These are phyloP conservation scores for Dynastes grantii DNA, from an alignment of 2,888 invertebrate species.

Conservation along the genomic window DNA sequence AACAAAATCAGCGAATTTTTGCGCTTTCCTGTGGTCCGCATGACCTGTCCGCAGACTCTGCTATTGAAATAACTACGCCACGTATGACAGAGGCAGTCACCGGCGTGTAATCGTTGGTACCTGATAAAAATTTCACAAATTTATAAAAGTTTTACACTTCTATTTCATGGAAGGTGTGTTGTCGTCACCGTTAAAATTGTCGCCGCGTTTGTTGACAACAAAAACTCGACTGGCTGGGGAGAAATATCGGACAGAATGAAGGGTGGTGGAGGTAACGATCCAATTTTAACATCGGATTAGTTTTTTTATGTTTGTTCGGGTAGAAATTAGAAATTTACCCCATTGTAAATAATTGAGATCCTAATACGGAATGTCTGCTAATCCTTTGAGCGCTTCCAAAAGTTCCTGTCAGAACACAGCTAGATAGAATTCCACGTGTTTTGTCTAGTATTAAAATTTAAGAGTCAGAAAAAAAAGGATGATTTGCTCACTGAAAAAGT, in stretches of 20 bases:
- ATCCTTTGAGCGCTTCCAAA: not conserved
- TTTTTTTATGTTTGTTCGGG: not conserved
- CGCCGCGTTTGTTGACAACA: not conserved
- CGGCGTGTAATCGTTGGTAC: conserved; percentile 23
- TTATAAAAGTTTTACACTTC: conserved; percentile 48
- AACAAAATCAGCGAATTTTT: conserved; percentile 65
- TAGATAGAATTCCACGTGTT: too few species aligned
- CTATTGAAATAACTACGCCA: conserved; percentile 44
- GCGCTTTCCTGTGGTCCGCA: conserved; percentile 47
- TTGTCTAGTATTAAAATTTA: too few species aligned
- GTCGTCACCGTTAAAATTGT: not conserved
- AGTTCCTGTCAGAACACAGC: too few species aligned
- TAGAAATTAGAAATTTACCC: too few species aligned
- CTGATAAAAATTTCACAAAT: conserved; percentile 47
- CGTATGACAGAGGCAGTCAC: conserved; percentile 44
- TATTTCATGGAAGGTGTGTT: conserved; percentile 39
- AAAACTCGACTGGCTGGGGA: conserved; percentile 7
- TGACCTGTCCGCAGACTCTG: conserved; percentile 48
- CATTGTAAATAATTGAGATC: too few species aligned
- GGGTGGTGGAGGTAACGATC: not conserved
- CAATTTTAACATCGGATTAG: conserved; percentile 4
- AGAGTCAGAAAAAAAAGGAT: too few species aligned
- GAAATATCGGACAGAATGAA: not conserved
- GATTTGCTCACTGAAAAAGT: too few species aligned
- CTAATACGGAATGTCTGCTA: not conserved